Evolutionary conservation across 2,797 vertebrate species (phyloP), one percentile per base, ranked within the genome.

Genomic region (Odontamblyopus rebecca): DNA sequence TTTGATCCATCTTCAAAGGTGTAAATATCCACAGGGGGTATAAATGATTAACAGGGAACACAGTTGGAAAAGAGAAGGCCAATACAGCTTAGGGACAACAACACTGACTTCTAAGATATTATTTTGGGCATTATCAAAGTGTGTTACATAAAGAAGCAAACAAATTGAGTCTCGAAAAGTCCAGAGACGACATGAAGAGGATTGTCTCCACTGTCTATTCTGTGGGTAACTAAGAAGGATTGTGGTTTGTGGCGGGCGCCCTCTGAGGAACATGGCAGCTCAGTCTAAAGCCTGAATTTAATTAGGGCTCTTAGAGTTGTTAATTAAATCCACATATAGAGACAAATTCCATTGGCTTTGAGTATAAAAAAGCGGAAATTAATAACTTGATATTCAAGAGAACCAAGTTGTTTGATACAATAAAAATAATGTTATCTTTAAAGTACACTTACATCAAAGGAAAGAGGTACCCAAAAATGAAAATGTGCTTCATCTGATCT

Each of bases 301-400:
- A 91, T 92, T 88, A 86, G 74, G 61, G 60, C 74, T 83, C 84
- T 89, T 90, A 87, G 81, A 86, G 79, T 80, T 84, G 61, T 83
- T 89, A 87, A 91, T 89, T 87, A 85, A 91, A 89, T 75, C 60
- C 70, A 82, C 80, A 84, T 88, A 89, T 84, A 67, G 66, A 82
- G 77, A 82, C 57, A 79, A 56, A 74, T 77, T 48, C 76, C 70
- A 63, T 32, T 27, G 8, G 72, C 82, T 87, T 81, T 84, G 73
- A 80, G 83, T 79, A 65, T 63, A 83, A 74, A 63, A 72, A 64
- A 85, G 82, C 69, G 67, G 50, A 65, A 82, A 85, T 18, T 69
- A 53, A 81, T 84, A 78, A 78, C 26, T 57, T 70, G 62, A 73
- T 69, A 32, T 76, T 76, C 81, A 81, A 86, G 65, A 69, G 44